Evolutionary conservation across 2,113 vertebrate species (phyloP), one percentile per base, ranked within the genome.

Genomic region (Dinomys branickii): DNA sequence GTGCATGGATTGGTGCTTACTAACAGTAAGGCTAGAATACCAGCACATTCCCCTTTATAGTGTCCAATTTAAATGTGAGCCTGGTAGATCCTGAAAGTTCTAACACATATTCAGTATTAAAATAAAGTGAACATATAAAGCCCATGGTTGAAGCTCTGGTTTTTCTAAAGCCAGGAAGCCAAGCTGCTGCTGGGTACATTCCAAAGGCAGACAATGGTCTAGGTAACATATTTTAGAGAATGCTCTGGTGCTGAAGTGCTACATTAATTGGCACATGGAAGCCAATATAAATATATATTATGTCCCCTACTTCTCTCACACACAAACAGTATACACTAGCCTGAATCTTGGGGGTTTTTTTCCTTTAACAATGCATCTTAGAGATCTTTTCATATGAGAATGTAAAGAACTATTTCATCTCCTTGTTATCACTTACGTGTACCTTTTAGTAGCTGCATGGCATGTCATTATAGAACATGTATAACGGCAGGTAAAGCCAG

Each of bases 61-160:
- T 78, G 20, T 90, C 54, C 71, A 61, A 24, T 92, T 69, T 50
- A 63, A 94, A 82, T 54, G 52, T 54, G 44, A 16, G 47, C 30
- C 26, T 92, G 63, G 81, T 56, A 28, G 33, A 38, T 35, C 30
- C 44, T 85, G 11, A 20, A 26, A 77, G 26, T 65, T 93, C 52
- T 50, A 71, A 65, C 24, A 80, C 59, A 73, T 80, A 54, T 58
- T 92, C 92, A 90, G 61, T 69, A 92, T 67, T 77, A 75, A 86
- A 81, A 77, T 56, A 85, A 61, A 50, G 78, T 26, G 38, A 88
- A 56, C n/a, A 75, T 30, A 52, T 30, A 91, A 81, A 94, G 30
- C 20, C 38, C 30, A 41, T 52, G 44, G 41, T 52, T 75, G 41
- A 88, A 93, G 17, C 47, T 91, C 59, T 52, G 71, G 47, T 84